phyloP scores from a whole-genome alignment of 1,140 invertebrate genomes.

The Zaprionus nigranus region DNA sequence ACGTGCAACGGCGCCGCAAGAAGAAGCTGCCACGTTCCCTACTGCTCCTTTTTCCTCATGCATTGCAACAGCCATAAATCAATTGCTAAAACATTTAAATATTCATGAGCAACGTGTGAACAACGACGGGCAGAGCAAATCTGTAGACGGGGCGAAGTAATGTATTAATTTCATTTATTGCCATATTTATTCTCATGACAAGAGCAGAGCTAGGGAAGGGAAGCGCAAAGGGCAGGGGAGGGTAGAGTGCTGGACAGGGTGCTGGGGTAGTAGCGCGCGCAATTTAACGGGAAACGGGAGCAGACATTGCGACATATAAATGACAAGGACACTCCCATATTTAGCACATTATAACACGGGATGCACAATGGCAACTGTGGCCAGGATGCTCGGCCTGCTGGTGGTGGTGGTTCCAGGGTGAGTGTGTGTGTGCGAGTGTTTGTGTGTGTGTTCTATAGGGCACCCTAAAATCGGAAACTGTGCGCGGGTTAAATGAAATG shows the following conservation, averaged over 20 bases:
- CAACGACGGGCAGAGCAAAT: slow-evolving; percentile 21
- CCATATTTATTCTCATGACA: slow-evolving; percentile 72
- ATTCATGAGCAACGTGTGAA: slow-evolving; percentile 81
- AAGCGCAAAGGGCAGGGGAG: background rate
- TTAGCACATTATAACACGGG: slow-evolving; percentile 77
- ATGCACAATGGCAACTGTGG: slow-evolving; percentile 73
- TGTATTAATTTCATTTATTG: slow-evolving; percentile 83
- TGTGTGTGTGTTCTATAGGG: slow-evolving; percentile 17
- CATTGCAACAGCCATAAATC: slow-evolving; percentile 60
- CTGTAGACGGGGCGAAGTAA: slow-evolving; percentile 48
- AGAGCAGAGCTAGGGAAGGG: slow-evolving; percentile 20
- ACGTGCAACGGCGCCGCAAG: slow-evolving; percentile 41
- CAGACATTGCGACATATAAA: slow-evolving; percentile 80
- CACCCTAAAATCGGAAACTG: slow-evolving; percentile 68
- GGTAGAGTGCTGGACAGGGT: slow-evolving; percentile 4
- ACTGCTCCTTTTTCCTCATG: background rate
- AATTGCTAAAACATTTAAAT: slow-evolving; percentile 71
- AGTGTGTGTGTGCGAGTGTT: background rate
- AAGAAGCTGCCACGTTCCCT: background rate
- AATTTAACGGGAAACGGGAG: slow-evolving; percentile 53
- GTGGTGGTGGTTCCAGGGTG: slow-evolving; percentile 10
- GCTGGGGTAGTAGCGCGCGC: slow-evolving; percentile 25
- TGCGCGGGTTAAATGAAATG: slow-evolving; percentile 78
- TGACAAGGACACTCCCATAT: slow-evolving; percentile 84
- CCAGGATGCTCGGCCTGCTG: slow-evolving; percentile 31